Base-by-base conservation (phyloP, 2,113 vertebrate species). In the Scomber japonicus region DNA sequence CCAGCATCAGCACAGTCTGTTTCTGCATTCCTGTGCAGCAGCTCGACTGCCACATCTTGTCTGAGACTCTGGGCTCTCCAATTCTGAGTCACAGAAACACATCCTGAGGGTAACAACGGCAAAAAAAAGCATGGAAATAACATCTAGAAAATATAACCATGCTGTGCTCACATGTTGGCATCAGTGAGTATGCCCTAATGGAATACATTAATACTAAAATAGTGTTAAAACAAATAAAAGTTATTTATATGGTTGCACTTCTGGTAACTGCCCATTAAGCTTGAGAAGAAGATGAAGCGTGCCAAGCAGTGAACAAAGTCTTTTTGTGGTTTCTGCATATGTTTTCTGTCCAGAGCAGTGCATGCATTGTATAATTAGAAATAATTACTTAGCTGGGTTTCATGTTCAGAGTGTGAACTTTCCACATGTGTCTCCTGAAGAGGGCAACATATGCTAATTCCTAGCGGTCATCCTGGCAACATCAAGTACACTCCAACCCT, bases 271-370 rank as follows among this genome's bases (percentile, higher is more conserved):
- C 77, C 75, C 63, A 53, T 60, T 14, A n/a, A 46, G 69, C 78
- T 35, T 72, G 40, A 62, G 76, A 8, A 83, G 71, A 59, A 48
- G 16, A 27, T 57, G 63, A n/a, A 16, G 2, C 0, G 7, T 86
- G 86, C 89, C 86, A 88, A 63, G 63, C 44, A 59, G 4, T 35
- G 71, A 91, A 89, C 81, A 90, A 87, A 83, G 81, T 80, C 21
- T 73, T 21, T 86, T 81, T 87, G 72, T 91, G 78, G 59, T 54
- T 85, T 73, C 48, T 76, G 66, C 68, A 60, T 11, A 61, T 83
- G 70, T 67, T 81, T 86, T 72, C 4, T 5, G 56, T 46, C 19
- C 45, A 27, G 40, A 49, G n/a, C 64, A 35, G 24, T 71, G 60
- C 15, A 15, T 55, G 17, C 14, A 50, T 69, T 80, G 35, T 59